phyloP scores from a whole-genome alignment of 2,797 vertebrate species.

The Rhadinocentrus ornatus region DNA sequence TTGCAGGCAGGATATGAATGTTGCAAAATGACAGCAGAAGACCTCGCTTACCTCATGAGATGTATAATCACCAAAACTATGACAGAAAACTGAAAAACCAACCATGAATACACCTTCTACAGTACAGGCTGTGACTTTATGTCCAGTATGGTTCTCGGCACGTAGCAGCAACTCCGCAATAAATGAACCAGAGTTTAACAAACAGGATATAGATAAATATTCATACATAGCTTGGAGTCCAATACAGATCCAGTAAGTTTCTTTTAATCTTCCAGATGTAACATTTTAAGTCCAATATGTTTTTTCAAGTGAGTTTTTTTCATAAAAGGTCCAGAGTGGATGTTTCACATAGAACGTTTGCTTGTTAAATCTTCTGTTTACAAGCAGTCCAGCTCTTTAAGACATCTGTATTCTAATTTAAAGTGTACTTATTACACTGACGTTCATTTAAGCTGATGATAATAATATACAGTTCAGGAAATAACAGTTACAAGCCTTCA shows the following conservation, averaged over 20 bases:
- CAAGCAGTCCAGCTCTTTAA: neutral
- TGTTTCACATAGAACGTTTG: constrained; percentile 24
- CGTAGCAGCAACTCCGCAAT: constrained; percentile 50
- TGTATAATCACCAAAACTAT: constrained; percentile 3
- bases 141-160: constrained; percentile 16
- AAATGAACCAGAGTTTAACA: constrained; percentile 12
- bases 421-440: constrained; percentile 8
- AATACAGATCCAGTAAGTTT: neutral
- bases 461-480: constrained; percentile 15
- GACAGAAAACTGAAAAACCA: neutral
- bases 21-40: constrained; percentile 3
- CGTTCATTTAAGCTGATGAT: constrained; percentile 15
- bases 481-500: constrained; percentile 6
- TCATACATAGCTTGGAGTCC: constrained; percentile 8
- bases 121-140: constrained; percentile 37
- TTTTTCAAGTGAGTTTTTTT: neutral
- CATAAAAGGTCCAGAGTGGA: neutral
- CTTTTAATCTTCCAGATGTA: neutral
- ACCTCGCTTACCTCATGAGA: constrained; percentile 3
- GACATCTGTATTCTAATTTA: constrained; percentile 1
- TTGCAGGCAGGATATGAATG: constrained; percentile 2
- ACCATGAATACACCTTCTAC: constrained; percentile 8
- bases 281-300: neutral
- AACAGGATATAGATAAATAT: constrained; percentile 8
- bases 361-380: constrained; percentile 13